Evolutionary conservation across 2,797 vertebrate genomes (phyloP).

Genomic region (Pyrocephalus nanus): DNA sequence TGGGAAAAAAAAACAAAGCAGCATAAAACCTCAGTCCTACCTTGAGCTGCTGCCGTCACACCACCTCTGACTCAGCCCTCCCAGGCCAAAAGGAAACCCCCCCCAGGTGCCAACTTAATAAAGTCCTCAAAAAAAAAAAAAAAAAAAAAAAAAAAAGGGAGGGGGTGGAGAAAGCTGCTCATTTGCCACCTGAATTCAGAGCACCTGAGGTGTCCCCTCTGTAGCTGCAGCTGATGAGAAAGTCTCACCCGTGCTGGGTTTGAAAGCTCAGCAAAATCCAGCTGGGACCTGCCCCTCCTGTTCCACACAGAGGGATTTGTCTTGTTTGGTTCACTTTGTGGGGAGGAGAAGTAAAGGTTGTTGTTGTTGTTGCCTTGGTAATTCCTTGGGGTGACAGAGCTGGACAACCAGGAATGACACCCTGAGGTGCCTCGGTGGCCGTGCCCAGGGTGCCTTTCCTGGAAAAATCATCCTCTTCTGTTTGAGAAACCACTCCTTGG

Average conservation of each 20-base stretch:
- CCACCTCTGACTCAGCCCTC: background rate
- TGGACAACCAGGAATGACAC: background rate
- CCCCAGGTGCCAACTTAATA: background rate
- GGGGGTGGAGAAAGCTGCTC: background rate
- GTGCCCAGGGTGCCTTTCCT: background rate
- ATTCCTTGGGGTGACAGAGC: background rate
- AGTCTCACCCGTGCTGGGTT: background rate
- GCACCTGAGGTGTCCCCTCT: background rate
- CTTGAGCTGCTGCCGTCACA: background rate
- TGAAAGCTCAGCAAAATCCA: conserved; percentile 41
- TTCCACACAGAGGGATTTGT: background rate
- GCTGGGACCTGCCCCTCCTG: conserved; percentile 2
- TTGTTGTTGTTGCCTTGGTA: background rate
- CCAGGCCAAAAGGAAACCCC: background rate
- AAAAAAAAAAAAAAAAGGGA: background rate
- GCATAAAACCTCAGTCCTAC: background rate
- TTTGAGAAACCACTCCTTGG: background rate
- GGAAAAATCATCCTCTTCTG: background rate
- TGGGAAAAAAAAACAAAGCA: background rate
- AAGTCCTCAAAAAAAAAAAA: background rate
- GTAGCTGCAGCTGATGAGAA: background rate
- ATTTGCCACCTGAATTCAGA: background rate
- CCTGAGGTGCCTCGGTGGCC: background rate
- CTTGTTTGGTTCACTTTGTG: background rate
- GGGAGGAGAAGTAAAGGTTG: background rate